Percentiles rank a stretch among this genome's conserved stretches.
phyloP scores from a whole-genome alignment of 2,113 vertebrate species.

The Trichomycterus rosablanca region DNA sequence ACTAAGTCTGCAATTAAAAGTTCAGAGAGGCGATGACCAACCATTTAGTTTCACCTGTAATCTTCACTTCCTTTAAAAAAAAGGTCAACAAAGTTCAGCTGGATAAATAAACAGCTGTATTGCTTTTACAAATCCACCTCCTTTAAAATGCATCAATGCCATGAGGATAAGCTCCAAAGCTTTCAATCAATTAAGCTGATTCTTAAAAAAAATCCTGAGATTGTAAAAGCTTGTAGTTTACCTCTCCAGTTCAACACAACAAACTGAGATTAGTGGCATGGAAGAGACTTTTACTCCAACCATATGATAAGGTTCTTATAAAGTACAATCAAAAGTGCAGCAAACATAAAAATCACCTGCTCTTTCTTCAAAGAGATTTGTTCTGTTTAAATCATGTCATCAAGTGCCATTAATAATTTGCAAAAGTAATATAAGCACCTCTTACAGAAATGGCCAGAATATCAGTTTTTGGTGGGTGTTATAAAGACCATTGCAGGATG shows the following conservation, averaged over 20 bases:
- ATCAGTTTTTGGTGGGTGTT: not conserved
- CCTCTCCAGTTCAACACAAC: conserved; percentile 28
- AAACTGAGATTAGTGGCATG: conserved; percentile 14
- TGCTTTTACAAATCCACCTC: conserved; percentile 8
- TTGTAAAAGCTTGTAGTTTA: conserved; percentile 11
- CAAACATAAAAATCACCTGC: not conserved
- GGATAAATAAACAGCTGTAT: conserved; percentile 17
- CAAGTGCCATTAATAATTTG: conserved; percentile 23
- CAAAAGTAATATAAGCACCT: conserved; percentile 29
- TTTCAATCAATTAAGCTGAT: conserved; percentile 19
- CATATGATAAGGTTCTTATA: conserved; percentile 1
- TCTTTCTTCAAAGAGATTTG: conserved; percentile 5
- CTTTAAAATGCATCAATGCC: conserved; percentile 16
- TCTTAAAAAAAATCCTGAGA: conserved; percentile 47
- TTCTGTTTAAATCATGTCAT: conserved; percentile 16
- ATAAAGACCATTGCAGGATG: conserved; percentile 13
- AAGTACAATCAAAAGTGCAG: conserved; percentile 35
- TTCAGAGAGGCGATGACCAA: not conserved
- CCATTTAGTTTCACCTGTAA: conserved; percentile 9
- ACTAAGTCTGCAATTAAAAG: too few relatives aligned
- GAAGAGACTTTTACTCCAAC: conserved; percentile 30
- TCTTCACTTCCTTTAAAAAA: too few relatives aligned
- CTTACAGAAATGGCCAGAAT: conserved; percentile 26
- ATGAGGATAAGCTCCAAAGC: not conserved
- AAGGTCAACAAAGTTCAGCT: conserved; percentile 1